phyloP scores from a whole-genome alignment of 2,888 invertebrate genomes.

The Blastobasis lacticolella region DNA sequence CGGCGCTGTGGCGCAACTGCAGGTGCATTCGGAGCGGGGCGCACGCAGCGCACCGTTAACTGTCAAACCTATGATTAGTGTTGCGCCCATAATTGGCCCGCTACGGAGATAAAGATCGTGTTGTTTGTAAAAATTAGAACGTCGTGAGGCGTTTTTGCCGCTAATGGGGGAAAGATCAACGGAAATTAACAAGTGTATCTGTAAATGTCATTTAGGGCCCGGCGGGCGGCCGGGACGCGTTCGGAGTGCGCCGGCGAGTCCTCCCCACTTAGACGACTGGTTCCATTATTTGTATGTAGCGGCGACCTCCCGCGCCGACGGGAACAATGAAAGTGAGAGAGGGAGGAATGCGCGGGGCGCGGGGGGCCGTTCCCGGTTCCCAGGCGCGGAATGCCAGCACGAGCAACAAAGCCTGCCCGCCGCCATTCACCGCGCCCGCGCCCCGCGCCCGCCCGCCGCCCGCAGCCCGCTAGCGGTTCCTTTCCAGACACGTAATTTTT shows the following conservation, averaged over 20 bases:
- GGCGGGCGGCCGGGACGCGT: constrained; percentile 51
- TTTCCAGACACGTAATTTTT: constrained; percentile 56
- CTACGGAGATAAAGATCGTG: background rate
- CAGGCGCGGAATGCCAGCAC: constrained; percentile 72
- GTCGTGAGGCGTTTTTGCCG: constrained; percentile 14
- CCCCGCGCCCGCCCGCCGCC: constrained; percentile 35
- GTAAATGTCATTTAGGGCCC: constrained; percentile 57
- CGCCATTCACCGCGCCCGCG: constrained; percentile 61
- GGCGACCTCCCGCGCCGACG: constrained; percentile 69
- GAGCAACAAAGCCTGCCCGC: constrained; percentile 69
- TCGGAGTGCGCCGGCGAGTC: constrained; percentile 47
- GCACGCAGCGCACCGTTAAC: constrained; percentile 32
- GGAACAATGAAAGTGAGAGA: constrained; percentile 74
- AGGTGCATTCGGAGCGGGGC: constrained; percentile 25
- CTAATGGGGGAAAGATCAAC: constrained; percentile 1
- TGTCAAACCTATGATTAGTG: constrained; percentile 37
- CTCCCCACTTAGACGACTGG: constrained; percentile 51
- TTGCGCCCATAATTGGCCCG: constrained; percentile 6
- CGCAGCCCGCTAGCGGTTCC: constrained; percentile 37
- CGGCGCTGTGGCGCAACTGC: constrained; percentile 45
- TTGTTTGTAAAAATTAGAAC: constrained; percentile 14
- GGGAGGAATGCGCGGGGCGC: constrained; percentile 63
- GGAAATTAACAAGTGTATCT: constrained; percentile 43
- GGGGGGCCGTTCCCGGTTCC: constrained; percentile 60
- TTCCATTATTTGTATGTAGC: constrained; percentile 56